These are phyloP conservation scores for Tautogolabrus adspersus DNA, from an alignment of 2,113 vertebrate species.

Conservation along the genomic window DNA sequence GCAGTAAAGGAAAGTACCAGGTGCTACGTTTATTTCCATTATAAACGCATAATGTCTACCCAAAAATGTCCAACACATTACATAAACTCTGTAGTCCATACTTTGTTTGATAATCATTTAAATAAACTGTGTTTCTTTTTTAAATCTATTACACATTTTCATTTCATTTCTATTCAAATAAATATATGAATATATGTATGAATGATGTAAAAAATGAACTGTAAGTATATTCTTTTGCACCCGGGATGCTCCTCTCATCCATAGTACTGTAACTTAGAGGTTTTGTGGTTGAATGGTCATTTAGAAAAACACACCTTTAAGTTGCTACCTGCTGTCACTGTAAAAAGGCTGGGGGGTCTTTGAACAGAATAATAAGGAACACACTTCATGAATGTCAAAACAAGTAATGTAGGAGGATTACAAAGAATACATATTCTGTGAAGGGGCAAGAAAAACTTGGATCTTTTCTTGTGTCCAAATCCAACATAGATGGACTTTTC, in stretches of 20 bases:
- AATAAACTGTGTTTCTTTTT: too few relatives aligned
- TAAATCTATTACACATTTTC: too few relatives aligned
- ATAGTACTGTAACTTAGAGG: constrained; percentile 13
- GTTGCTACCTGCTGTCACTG: constrained; percentile 14
- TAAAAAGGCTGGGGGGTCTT: constrained; percentile 10
- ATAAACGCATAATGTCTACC: too few relatives aligned
- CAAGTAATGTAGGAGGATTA: neutral
- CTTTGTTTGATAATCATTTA: too few relatives aligned
- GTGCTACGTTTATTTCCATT: too few relatives aligned
- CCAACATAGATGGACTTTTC: neutral
- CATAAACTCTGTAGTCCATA: too few relatives aligned
- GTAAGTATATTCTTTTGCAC: neutral
- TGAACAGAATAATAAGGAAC: constrained; percentile 16
- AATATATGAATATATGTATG: too few relatives aligned
- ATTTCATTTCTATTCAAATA: too few relatives aligned
- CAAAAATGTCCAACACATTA: too few relatives aligned
- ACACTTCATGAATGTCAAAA: constrained; percentile 14
- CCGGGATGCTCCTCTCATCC: neutral
- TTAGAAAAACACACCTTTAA: neutral
- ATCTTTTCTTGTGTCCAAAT: neutral
- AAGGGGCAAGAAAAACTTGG: neutral
- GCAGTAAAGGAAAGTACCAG: too few relatives aligned
- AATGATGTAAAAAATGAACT: too few relatives aligned
- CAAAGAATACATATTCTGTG: too few relatives aligned
- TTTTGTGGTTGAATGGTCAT: neutral